Evolutionary conservation across 2,888 invertebrate genomes (phyloP).

Genomic region (Epistrophe eligans): DNA sequence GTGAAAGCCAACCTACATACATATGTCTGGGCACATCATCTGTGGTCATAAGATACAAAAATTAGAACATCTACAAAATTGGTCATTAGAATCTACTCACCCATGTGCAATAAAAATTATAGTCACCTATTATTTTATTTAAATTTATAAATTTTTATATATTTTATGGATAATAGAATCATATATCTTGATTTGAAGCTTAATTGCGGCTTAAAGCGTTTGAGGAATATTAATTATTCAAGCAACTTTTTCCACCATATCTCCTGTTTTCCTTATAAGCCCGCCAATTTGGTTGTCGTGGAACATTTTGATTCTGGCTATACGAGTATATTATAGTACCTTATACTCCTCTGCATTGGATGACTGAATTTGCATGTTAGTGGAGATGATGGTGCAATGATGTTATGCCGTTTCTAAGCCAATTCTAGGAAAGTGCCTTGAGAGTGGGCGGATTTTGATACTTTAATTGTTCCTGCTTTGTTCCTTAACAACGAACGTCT

Average conservation of each 20-base stretch:
- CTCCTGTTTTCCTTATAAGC: conserved; percentile 18
- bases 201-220: conserved; percentile 77
- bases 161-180: conserved; percentile 76
- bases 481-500: conserved; percentile 55
- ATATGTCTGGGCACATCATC: neutral
- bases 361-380: conserved; percentile 26
- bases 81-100: neutral
- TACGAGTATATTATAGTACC: too few relatives aligned
- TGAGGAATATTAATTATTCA: conserved; percentile 78
- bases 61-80: neutral
- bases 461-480: conserved; percentile 62
- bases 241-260: conserved; percentile 69
- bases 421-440: conserved; percentile 12
- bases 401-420: conserved; percentile 22
- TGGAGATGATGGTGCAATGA: conserved; percentile 24
- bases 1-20: neutral
- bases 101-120: conserved; percentile 37
- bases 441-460: conserved; percentile 49
- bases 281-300: neutral
- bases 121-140: conserved; percentile 67
- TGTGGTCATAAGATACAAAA: conserved; percentile 6
- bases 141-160: conserved; percentile 58
- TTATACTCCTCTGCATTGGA: conserved; percentile 12
- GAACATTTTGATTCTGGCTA: conserved; percentile 39
- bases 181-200: conserved; percentile 77